phyloP scores from a whole-genome alignment of 2,797 vertebrate species.

The Thalassophryne amazonica region DNA sequence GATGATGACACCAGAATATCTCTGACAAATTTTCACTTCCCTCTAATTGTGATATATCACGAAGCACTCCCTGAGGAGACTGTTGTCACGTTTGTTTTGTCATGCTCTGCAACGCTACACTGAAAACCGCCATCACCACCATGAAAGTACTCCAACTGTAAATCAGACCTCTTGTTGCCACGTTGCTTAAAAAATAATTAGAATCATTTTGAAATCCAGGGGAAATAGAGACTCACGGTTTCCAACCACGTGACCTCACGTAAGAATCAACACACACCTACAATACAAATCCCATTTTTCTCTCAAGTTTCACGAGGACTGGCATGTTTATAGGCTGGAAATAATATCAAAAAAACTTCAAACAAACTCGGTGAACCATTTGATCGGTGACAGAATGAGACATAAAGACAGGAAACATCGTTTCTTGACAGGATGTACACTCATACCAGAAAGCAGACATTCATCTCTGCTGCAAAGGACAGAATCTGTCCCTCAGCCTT shows the following conservation, averaged over 20 bases:
- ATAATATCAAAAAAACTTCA: constrained; percentile 23
- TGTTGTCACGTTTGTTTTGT: constrained; percentile 44
- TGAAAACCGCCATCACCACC: constrained; percentile 10
- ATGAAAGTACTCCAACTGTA: background rate
- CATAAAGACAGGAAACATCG: constrained; percentile 3
- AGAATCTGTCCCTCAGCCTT: too few relatives aligned
- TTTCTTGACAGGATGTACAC: constrained; percentile 28
- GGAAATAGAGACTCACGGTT: background rate
- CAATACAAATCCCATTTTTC: background rate
- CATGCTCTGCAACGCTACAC: constrained; percentile 34
- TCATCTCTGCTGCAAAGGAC: background rate
- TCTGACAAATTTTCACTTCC: constrained; percentile 2
- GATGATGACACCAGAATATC: constrained; percentile 1
- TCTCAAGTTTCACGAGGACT: background rate
- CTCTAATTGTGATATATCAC: constrained; percentile 26
- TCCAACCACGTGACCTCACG: too few relatives aligned
- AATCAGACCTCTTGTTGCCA: constrained; percentile 4
- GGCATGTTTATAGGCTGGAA: background rate
- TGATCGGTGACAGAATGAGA: background rate
- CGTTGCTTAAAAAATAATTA: background rate
- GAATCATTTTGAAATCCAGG: constrained; percentile 16
- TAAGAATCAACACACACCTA: background rate
- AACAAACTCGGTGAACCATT: constrained; percentile 10
- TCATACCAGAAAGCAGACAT: constrained; percentile 15
- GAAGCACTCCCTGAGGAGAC: constrained; percentile 15